Percentiles rank a stretch among this genome's conserved stretches.
phyloP scores from a whole-genome alignment of 1,140 invertebrate species.

The Lerema accius region DNA sequence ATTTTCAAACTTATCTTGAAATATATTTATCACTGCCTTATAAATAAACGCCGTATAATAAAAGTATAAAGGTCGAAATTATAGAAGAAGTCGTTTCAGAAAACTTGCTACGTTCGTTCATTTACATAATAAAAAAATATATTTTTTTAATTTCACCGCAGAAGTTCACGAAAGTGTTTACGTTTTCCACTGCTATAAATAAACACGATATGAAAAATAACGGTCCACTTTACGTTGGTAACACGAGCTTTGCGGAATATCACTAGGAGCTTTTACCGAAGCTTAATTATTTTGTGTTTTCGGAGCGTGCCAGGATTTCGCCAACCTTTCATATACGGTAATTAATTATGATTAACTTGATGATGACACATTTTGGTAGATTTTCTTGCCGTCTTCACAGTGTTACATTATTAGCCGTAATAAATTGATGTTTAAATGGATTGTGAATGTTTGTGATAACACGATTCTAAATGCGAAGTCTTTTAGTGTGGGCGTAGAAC shows the following conservation, averaged over 20 bases:
- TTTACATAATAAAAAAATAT: too few species aligned
- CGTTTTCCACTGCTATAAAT: background rate
- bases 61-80: too few species aligned
- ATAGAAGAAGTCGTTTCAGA: too few species aligned
- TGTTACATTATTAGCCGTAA: background rate
- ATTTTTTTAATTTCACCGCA: background rate
- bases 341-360: conserved; percentile 31
- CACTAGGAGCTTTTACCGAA: conserved; percentile 14
- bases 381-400: background rate
- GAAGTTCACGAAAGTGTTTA: background rate
- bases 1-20: too few species aligned
- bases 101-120: too few species aligned
- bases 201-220: conserved; percentile 15
- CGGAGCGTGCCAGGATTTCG: conserved; percentile 9
- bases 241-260: conserved; percentile 24
- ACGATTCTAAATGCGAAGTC: too few species aligned
- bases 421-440: background rate
- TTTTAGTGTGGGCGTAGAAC: too few species aligned
- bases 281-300: conserved; percentile 27
- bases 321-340: conserved; percentile 16
- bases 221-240: conserved; percentile 14
- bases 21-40: too few species aligned
- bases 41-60: too few species aligned
- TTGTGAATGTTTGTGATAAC: too few species aligned
- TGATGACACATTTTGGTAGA: conserved; percentile 11